Evolutionary conservation across 2,888 invertebrate species (phyloP).

Genomic region (Trissoscelio sp.): DNA sequence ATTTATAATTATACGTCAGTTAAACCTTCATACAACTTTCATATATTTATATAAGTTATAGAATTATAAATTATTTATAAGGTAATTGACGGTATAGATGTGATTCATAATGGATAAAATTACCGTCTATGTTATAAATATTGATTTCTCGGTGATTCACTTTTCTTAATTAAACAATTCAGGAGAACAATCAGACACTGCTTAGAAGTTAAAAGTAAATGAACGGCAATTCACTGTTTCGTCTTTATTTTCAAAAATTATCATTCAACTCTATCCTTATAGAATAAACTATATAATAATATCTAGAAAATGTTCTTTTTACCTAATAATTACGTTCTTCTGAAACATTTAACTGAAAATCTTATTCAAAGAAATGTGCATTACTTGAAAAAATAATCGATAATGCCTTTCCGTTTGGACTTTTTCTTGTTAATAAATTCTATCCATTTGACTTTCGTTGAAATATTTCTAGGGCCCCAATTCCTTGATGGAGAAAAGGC

Average conservation of each 20-base stretch:
- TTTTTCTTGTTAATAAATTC: conserved; percentile 75
- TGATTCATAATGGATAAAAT: conserved; percentile 27
- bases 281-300: too few species aligned
- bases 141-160: conserved; percentile 12
- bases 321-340: too few species aligned
- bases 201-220: background rate
- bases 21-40: too few species aligned
- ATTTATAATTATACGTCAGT: too few species aligned
- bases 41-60: too few species aligned
- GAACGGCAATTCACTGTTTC: background rate
- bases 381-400: conserved; percentile 23
- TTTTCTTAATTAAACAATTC: background rate
- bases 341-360: background rate
- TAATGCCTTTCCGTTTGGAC: conserved; percentile 13
- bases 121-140: conserved; percentile 6
- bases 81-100: background rate
- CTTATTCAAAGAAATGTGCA: background rate
- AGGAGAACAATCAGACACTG: background rate
- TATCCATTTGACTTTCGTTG: conserved; percentile 76
- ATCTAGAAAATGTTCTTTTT: too few species aligned
- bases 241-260: background rate
- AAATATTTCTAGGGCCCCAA: conserved; percentile 79
- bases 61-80: background rate
- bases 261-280: too few species aligned
- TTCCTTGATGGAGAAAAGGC: conserved; percentile 76